These are phyloP conservation scores for Danio choprae DNA, from an alignment of 2,797 vertebrate genomes.

Conservation along the genomic window DNA sequence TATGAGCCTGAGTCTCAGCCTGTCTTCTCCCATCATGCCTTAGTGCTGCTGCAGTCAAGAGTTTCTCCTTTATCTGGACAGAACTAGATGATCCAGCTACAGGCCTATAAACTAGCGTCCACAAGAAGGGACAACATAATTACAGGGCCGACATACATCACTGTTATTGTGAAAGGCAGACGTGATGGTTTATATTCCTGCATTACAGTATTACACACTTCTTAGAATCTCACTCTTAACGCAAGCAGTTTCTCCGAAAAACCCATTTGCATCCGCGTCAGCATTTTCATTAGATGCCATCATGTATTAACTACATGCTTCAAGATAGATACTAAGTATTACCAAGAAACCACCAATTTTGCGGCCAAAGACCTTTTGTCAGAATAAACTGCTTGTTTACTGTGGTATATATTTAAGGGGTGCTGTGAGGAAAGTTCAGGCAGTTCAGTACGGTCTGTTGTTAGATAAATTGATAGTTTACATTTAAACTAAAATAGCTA, in stretches of 20 bases:
- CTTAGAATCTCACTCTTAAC: not conserved
- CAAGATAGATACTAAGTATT: not conserved
- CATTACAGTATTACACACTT: conserved; percentile 27
- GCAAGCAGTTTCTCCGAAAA: conserved; percentile 9
- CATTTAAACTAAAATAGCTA: no score
- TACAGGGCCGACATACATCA: conserved; percentile 39
- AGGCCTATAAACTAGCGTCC: conserved; percentile 52
- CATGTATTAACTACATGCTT: not conserved
- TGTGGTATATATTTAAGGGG: not conserved
- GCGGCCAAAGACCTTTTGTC: not conserved
- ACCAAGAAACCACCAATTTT: conserved; percentile 8
- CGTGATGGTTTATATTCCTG: conserved; percentile 37
- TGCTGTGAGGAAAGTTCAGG: not conserved
- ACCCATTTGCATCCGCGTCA: not conserved
- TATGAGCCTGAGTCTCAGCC: conserved; percentile 50
- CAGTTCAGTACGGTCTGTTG: no score
- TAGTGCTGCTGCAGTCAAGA: conserved; percentile 48
- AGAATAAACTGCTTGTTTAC: not conserved
- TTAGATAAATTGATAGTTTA: no score
- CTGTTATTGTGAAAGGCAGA: conserved; percentile 45
- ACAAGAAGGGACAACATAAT: conserved; percentile 42
- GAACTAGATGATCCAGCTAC: conserved; percentile 43
- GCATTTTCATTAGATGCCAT: not conserved
- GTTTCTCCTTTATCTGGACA: conserved; percentile 46
- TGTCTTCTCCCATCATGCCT: conserved; percentile 60